phyloP scores from a whole-genome alignment of 2,888 invertebrate species.

The Rhingia rostrata region DNA sequence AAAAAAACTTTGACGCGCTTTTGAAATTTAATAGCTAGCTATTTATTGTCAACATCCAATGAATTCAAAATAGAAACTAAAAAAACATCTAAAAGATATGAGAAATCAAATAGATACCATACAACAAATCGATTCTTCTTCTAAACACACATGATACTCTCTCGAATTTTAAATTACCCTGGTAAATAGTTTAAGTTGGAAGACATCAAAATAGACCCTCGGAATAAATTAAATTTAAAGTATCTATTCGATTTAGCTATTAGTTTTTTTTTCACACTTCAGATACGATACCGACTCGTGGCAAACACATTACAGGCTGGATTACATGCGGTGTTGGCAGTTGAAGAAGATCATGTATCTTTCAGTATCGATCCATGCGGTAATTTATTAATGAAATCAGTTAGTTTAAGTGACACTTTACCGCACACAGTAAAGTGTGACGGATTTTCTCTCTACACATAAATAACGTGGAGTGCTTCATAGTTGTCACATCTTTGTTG shows the following conservation, averaged over 20 bases:
- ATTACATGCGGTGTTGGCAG: constrained; percentile 21
- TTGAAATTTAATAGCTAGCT: constrained; percentile 43
- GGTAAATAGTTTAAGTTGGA: constrained; percentile 30
- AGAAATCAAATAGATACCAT: constrained; percentile 41
- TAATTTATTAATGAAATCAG: constrained; percentile 67
- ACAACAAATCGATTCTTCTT: constrained; percentile 32
- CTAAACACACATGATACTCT: neutral
- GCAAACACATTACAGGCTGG: constrained; percentile 11
- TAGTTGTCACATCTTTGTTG: constrained; percentile 42
- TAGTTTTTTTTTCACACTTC: constrained; percentile 26
- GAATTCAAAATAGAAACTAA: constrained; percentile 18
- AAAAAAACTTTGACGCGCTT: constrained; percentile 17
- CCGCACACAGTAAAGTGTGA: constrained; percentile 49
- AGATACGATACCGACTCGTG: constrained; percentile 22
- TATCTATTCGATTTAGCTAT: constrained; percentile 35
- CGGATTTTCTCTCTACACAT: constrained; percentile 45
- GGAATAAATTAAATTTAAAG: constrained; percentile 47
- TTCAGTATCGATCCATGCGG: constrained; percentile 18
- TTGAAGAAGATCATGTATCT: constrained; percentile 53
- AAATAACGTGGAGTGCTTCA: constrained; percentile 42
- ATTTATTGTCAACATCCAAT: constrained; percentile 51
- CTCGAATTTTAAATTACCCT: constrained; percentile 51
- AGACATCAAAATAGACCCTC: constrained; percentile 2
- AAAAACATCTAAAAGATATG: neutral
- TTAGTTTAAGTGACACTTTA: constrained; percentile 54